A percentile compares a stretch with the other conserved stretches of the same genome.
Evolutionary conservation across 1,140 invertebrate species (phyloP).

Genomic region (Drosophila kepulauana): DNA sequence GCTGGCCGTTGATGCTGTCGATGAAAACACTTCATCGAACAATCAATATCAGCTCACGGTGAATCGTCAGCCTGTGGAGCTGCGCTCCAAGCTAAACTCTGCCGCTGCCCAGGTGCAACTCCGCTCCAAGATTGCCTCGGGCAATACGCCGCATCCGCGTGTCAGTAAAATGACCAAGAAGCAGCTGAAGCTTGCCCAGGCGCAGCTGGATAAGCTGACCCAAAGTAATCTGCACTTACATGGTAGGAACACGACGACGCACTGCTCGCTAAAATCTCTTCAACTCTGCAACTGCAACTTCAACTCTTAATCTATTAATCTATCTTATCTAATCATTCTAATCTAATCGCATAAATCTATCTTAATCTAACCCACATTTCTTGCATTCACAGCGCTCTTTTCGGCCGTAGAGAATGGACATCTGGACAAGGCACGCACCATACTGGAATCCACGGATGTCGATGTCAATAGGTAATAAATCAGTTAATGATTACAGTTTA

Average conservation of each 20-base stretch:
- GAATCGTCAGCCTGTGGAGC: conserved; percentile 64
- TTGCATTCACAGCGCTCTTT: conserved; percentile 91
- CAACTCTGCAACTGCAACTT: not conserved
- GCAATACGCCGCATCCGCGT: conserved; percentile 85
- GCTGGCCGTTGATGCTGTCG: conserved; percentile 26
- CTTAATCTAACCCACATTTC: conserved; percentile 3
- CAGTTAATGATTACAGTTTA: too few relatives aligned
- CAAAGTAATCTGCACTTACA: conserved; percentile 95
- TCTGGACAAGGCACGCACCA: conserved; percentile 94
- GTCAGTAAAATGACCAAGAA: conserved; percentile 87
- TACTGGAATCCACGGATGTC: conserved; percentile 95
- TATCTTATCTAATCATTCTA: not conserved
- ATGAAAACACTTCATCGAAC: conserved; percentile 60
- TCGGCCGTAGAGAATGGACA: conserved; percentile 97
- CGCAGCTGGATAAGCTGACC: conserved; percentile 90
- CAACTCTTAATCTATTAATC: not conserved
- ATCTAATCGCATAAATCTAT: not conserved
- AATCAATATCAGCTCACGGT: conserved; percentile 64
- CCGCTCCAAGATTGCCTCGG: conserved; percentile 59
- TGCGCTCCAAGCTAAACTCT: conserved; percentile 55
- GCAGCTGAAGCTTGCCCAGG: conserved; percentile 87
- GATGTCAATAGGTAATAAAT: conserved; percentile 94
- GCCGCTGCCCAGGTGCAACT: conserved; percentile 83
- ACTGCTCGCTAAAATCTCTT: conserved; percentile 4
- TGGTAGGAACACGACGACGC: conserved; percentile 87